Percentiles rank a stretch among this genome's conserved stretches.
Evolutionary conservation across 2,113 vertebrate species (phyloP).

Genomic region (Ardeotis arabs): DNA sequence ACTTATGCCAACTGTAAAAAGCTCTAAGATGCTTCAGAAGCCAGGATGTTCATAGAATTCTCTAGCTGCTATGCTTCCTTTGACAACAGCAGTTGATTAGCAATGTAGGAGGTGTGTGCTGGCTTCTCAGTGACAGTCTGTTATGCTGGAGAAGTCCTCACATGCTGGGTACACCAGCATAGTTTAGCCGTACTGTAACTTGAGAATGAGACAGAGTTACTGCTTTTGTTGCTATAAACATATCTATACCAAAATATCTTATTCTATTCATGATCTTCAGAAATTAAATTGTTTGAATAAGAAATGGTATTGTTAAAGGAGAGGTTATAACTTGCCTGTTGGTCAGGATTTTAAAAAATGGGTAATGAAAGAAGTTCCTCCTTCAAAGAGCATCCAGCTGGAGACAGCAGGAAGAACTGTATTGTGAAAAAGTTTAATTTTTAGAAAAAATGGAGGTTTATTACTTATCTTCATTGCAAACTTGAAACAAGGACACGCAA

Average conservation of each 20-base stretch:
- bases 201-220: neutral
- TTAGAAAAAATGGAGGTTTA: neutral
- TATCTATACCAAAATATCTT: neutral
- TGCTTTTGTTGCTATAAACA: neutral
- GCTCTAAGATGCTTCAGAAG: neutral
- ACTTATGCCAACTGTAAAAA: neutral
- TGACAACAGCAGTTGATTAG: neutral
- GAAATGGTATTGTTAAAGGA: neutral
- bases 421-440: neutral
- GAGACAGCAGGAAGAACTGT: neutral
- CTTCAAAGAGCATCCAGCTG: neutral
- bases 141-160: neutral
- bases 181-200: neutral
- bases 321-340: neutral
- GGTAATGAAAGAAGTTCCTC: neutral
- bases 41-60: neutral
- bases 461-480: neutral
- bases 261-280: neutral
- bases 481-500: neutral
- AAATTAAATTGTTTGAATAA: neutral
- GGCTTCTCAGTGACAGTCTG: neutral
- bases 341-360: neutral
- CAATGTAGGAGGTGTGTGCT: neutral
- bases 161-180: neutral
- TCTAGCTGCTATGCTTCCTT: neutral